Conservation (phyloP, 2,113 vertebrate genomes). For the Myxocyprinus asiaticus region DNA sequence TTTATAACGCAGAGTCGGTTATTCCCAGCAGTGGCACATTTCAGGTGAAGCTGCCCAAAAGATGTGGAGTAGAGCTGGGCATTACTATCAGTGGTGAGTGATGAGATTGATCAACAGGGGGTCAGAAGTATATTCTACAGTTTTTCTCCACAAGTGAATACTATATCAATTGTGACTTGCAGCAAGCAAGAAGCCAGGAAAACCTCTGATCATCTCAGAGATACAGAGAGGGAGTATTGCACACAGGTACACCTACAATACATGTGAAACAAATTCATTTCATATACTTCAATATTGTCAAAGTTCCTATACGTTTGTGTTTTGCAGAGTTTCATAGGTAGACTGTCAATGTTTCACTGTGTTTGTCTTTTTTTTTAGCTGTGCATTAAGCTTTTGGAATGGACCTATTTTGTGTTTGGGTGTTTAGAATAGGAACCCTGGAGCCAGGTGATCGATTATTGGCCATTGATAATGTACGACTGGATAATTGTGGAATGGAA, state of each 20-base stretch:
- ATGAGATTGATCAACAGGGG: slow-evolving; percentile 57
- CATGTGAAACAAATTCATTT: too few relatives aligned
- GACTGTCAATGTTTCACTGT: too few relatives aligned
- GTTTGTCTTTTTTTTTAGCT: too few relatives aligned
- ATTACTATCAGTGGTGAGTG: slow-evolving; percentile 95
- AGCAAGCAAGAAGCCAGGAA: slow-evolving; percentile 90
- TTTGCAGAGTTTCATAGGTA: too few relatives aligned
- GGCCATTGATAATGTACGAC: slow-evolving; percentile 92
- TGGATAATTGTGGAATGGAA: slow-evolving; percentile 93
- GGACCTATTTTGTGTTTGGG: background rate
- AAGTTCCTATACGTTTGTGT: too few relatives aligned
- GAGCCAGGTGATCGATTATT: slow-evolving; percentile 95
- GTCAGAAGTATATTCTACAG: too few relatives aligned
- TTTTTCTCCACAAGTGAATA: too few relatives aligned
- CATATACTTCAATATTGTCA: too few relatives aligned
- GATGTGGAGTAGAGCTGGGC: slow-evolving; percentile 92
- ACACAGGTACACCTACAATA: slow-evolving; percentile 81
- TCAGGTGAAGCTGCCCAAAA: slow-evolving; percentile 95
- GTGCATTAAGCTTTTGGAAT: too few relatives aligned
- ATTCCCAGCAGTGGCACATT: slow-evolving; percentile 98
- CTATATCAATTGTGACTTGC: slow-evolving; percentile 53
- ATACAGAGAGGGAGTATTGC: slow-evolving; percentile 95
- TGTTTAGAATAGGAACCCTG: slow-evolving; percentile 88
- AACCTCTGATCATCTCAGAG: slow-evolving; percentile 95
- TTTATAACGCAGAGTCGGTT: slow-evolving; percentile 81